phyloP scores from a whole-genome alignment of 2,113 vertebrate species.

The Verasper variegatus region DNA sequence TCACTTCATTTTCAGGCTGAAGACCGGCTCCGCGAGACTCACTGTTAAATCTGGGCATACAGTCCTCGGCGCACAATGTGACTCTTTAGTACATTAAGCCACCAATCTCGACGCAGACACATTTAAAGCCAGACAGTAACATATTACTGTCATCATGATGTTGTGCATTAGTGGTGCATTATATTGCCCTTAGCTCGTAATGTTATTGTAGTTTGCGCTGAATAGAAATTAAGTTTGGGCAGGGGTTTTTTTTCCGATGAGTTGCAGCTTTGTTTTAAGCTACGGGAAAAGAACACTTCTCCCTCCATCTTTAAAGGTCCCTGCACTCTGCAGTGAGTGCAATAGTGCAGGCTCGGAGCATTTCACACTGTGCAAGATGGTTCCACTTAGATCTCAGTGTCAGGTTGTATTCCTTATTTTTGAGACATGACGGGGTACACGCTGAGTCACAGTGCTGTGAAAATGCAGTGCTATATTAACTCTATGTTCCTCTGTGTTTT shows the following conservation, averaged over 20 bases:
- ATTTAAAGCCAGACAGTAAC: constrained; percentile 41
- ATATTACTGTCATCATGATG: constrained; percentile 40
- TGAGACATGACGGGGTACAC: background rate
- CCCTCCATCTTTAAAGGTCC: constrained; percentile 13
- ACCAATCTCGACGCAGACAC: constrained; percentile 36
- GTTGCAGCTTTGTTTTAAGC: background rate
- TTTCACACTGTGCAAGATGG: background rate
- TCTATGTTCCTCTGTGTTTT: background rate
- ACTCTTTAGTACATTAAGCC: constrained; percentile 64
- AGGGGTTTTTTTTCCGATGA: background rate
- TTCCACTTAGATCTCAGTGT: background rate
- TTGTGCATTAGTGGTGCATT: constrained; percentile 65
- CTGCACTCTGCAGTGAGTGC: background rate
- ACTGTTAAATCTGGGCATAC: constrained; percentile 32
- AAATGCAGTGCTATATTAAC: background rate
- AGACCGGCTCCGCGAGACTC: constrained; percentile 39
- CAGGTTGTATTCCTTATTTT: background rate
- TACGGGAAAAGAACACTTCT: background rate
- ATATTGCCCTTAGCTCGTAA: constrained; percentile 53
- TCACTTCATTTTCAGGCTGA: constrained; percentile 55
- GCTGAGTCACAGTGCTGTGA: background rate
- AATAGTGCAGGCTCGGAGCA: background rate
- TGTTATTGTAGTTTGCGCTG: constrained; percentile 50
- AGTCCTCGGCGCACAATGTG: constrained; percentile 15
- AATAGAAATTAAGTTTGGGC: constrained; percentile 53